phyloP scores from a whole-genome alignment of 2,888 invertebrate genomes.

The Apantesis nais region DNA sequence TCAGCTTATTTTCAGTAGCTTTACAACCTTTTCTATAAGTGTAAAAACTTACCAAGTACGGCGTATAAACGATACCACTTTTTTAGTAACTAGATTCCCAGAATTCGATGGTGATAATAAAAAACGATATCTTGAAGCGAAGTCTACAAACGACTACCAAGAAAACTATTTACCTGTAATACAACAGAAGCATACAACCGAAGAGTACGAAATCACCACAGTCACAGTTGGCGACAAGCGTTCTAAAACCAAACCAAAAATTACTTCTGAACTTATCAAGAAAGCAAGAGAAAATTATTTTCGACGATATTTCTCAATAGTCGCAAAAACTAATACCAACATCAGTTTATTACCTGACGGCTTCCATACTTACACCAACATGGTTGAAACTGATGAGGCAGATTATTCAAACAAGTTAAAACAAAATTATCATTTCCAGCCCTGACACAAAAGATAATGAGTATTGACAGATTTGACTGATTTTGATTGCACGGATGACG shows the following conservation, averaged over 20 bases:
- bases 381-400: constrained; percentile 6
- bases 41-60: constrained; percentile 72
- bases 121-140: constrained; percentile 18
- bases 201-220: constrained; percentile 24
- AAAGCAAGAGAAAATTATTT: constrained; percentile 73
- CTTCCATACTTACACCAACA: constrained; percentile 10
- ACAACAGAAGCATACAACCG: constrained; percentile 20
- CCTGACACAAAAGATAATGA: too few species aligned
- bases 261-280: constrained; percentile 60
- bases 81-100: constrained; percentile 67
- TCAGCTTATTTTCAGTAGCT: constrained; percentile 56
- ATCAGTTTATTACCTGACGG: constrained; percentile 9
- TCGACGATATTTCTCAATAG: constrained; percentile 54
- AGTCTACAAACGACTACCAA: neutral
- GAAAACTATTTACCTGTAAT: constrained; percentile 28
- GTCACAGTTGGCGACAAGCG: constrained; percentile 51
- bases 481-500: too few species aligned
- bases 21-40: constrained; percentile 54
- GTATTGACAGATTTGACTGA: too few species aligned
- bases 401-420: constrained; percentile 47
- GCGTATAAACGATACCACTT: constrained; percentile 68
- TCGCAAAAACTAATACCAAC: constrained; percentile 45
- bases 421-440: too few species aligned
- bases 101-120: constrained; percentile 55
- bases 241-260: constrained; percentile 45